Evolutionary conservation across 2,797 vertebrate species (phyloP).

Genomic region (Mormyrus hasselquistii): DNA sequence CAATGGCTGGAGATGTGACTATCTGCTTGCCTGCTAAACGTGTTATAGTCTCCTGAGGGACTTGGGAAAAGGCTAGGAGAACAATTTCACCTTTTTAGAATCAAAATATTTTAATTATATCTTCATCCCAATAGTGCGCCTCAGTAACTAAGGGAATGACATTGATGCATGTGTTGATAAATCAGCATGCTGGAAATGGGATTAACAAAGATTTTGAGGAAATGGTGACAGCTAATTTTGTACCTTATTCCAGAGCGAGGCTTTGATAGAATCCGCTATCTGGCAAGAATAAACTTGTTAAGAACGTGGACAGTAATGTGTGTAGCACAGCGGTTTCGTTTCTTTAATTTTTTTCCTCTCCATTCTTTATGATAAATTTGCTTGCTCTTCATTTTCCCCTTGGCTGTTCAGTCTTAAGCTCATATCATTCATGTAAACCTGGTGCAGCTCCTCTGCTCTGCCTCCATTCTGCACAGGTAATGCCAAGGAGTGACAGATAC

Average conservation of each 20-base stretch:
- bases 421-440: not conserved
- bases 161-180: conserved; percentile 99
- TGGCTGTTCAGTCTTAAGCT: conserved; percentile 19
- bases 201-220: conserved; percentile 99
- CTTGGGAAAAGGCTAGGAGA: conserved; percentile 60
- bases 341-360: conserved; percentile 55
- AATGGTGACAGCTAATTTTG: conserved; percentile 99
- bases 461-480: not conserved
- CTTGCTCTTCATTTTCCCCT: conserved; percentile 18
- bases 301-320: conserved; percentile 36
- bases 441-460: not conserved
- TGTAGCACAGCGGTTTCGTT: conserved; percentile 62
- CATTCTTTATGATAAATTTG: conserved; percentile 15
- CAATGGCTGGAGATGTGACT: conserved; percentile 67
- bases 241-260: conserved; percentile 86
- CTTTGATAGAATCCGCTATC: conserved; percentile 81
- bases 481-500: not conserved
- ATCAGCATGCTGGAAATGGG: conserved; percentile 99
- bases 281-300: conserved; percentile 23
- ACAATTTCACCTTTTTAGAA: conserved; percentile 85
- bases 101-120: conserved; percentile 99
- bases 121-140: conserved; percentile 92
- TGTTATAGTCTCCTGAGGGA: conserved; percentile 72
- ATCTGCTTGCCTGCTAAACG: conserved; percentile 75
- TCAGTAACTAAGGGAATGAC: conserved; percentile 99